Base-by-base conservation (phyloP, 1,140 invertebrate species). In the Mactra quadrangularis region DNA sequence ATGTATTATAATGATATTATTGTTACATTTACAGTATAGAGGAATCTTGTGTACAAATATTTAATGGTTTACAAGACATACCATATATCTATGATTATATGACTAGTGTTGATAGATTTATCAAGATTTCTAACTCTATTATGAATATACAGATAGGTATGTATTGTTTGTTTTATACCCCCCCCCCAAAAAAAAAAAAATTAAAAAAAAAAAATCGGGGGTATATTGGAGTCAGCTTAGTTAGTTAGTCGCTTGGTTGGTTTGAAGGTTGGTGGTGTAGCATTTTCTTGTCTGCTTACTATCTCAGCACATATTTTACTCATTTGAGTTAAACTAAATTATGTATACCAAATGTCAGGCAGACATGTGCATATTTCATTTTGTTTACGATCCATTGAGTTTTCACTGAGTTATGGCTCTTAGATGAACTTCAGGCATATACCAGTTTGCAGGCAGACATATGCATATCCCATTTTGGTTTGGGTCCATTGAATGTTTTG, bases 21-120 rank as follows among this genome's bases (percentile, higher is more conserved):
- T n/a, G n/a, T n/a, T n/a, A n/a, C n/a, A n/a, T n/a, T 71, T 71
- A 9, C 38, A 75, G 72, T 60, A 38, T 29, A 17, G 72, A 59
- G 33, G 55, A 75, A 29, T 19, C 57, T 3, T 75, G 72, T 27
- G 38, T n/a, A 0, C 53, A 27, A 15, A n/a, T 31, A 29, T 75
- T 33, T 35, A 17, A 25, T 13, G 45, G 27, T 6, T 31, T 25
- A 9, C 35, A 25, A 7, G 55, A n/a, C 1, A 47, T 75, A 1
- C 60, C 31, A n/a, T 41, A 27, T 31, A 22, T 75, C 0, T 38
- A 41, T 11, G 52, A 52, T 22, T 75, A 75, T 25, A 9, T 75
- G 15, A 55, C 35, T 47, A 3, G 55, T 17, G 4, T 25, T 2
- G 33, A 60, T 47, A 17, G 52, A 22, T 75, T 75, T 31, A 47